Evolutionary conservation across 2,113 vertebrate genomes (phyloP).

Genomic region (Atlantisia rogersi): DNA sequence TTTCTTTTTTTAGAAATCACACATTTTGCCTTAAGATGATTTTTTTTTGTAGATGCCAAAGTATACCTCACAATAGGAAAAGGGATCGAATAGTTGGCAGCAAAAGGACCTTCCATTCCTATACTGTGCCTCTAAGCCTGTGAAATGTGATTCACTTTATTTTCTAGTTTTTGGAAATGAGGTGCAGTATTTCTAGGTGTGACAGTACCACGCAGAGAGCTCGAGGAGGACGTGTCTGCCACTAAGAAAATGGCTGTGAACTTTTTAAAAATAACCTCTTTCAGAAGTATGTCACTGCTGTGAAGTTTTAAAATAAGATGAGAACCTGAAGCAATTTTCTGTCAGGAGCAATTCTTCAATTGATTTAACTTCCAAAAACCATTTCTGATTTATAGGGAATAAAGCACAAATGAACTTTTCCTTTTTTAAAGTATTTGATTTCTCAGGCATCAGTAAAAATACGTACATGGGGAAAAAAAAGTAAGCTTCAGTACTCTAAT

Average conservation of each 20-base stretch:
- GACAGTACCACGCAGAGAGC: background rate
- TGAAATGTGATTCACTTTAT: background rate
- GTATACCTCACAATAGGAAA: slow-evolving; percentile 55
- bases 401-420: background rate
- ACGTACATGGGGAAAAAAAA: background rate
- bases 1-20: background rate
- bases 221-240: background rate
- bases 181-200: background rate
- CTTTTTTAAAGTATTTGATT: background rate
- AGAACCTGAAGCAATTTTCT: background rate
- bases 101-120: background rate
- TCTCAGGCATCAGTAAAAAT: background rate
- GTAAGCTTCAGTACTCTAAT: background rate
- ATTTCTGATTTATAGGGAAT: background rate
- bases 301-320: background rate
- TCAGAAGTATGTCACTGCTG: background rate
- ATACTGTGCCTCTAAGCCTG: background rate
- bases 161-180: background rate
- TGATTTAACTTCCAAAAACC: background rate
- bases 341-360: background rate
- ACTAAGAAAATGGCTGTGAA: background rate
- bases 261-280: background rate
- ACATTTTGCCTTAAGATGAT: slow-evolving; percentile 68
- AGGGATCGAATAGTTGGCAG: background rate
- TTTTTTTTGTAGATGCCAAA: slow-evolving; percentile 37